A percentile compares a stretch with the other conserved stretches of the same genome.
phyloP scores from a whole-genome alignment of 1,140 invertebrate species.

The Plodia interpunctella region DNA sequence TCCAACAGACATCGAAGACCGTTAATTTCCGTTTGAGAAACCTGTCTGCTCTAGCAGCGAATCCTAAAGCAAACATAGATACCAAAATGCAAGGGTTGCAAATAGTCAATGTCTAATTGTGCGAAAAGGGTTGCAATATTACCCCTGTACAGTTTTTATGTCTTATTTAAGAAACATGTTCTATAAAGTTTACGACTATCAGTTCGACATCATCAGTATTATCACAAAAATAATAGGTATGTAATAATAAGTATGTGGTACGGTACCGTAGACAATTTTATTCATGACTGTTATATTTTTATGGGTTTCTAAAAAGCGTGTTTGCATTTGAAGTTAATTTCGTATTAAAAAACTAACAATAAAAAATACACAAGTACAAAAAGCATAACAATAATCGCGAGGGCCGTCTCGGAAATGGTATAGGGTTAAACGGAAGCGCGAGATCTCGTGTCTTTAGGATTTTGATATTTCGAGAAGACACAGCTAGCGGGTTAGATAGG shows the following conservation, averaged over 20 bases:
- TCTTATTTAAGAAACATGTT: slow-evolving; percentile 29
- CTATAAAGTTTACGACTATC: neutral
- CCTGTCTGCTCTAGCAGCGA: slow-evolving; percentile 47
- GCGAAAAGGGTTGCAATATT: slow-evolving; percentile 48
- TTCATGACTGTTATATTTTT: neutral
- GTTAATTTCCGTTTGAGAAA: slow-evolving; percentile 70
- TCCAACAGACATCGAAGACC: slow-evolving; percentile 59
- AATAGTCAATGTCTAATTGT: slow-evolving; percentile 60
- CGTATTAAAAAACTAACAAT: neutral
- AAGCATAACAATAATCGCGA: slow-evolving; percentile 1
- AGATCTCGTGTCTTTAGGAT: slow-evolving; percentile 23
- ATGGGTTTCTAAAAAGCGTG: neutral
- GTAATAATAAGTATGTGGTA: neutral
- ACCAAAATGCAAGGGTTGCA: slow-evolving; percentile 67
- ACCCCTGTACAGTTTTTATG: slow-evolving; percentile 28
- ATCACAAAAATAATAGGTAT: neutral
- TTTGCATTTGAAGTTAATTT: neutral
- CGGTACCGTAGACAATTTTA: neutral
- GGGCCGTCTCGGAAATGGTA: slow-evolving; percentile 16
- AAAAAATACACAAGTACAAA: slow-evolving; percentile 5
- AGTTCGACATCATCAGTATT: neutral
- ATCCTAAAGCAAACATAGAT: slow-evolving; percentile 48
- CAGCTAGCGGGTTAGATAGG: slow-evolving; percentile 47
- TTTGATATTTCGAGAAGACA: slow-evolving; percentile 31
- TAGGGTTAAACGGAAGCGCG: slow-evolving; percentile 37